Evolutionary conservation across 2,797 vertebrate species (phyloP), one percentile per base, ranked within the genome.

Genomic region (Eutrigla gurnardus): DNA sequence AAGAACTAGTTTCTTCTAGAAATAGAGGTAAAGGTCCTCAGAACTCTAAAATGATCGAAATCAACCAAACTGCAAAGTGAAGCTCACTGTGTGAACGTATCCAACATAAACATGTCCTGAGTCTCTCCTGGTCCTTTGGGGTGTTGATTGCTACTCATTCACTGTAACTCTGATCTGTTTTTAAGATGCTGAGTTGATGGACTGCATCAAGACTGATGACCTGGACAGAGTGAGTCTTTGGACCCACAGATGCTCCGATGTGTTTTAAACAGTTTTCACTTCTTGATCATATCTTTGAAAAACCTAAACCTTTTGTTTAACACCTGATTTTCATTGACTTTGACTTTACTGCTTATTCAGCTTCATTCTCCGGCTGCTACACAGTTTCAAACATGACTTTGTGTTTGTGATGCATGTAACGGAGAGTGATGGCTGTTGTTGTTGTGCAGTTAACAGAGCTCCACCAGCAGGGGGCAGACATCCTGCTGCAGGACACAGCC

Each of bases 191-290:
- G 90, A 93, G 84, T 80, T 99, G 68, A 94, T 97, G 78, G 92
- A 94, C 84, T 95, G 96, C 75, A 94, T 97, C 75, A 95, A 93
- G 88, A 94, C 87, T 4, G 94, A 94, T 46, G 90, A 97, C 90
- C 93, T 96, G 80, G 90, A 91, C 78, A 94, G 91, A 95, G 97
- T 98, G 93, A 92, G 84, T 54, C 25, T 25, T 25, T 25, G 10
- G 12, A 42, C 40, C 40, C 40, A 11, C 10, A 4, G 10, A 42
- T 3, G 40, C 25, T 63, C 59, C 10, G 18, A 6, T 3, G 9
- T 3, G 25, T 0, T 11, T 9, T 36, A 4, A 15, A 36, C 53
- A 36, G 7, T 55, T 37, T 32, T 13, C 14, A 36, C 33, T 2
- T 54, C 53, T 50, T 5, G 10, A 49, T 49, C 46, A n/a, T 49